Percentiles rank a stretch among this genome's conserved stretches.
These are phyloP conservation scores for Falco cherrug DNA, from an alignment of 2,797 vertebrate species.

Conservation along the genomic window DNA sequence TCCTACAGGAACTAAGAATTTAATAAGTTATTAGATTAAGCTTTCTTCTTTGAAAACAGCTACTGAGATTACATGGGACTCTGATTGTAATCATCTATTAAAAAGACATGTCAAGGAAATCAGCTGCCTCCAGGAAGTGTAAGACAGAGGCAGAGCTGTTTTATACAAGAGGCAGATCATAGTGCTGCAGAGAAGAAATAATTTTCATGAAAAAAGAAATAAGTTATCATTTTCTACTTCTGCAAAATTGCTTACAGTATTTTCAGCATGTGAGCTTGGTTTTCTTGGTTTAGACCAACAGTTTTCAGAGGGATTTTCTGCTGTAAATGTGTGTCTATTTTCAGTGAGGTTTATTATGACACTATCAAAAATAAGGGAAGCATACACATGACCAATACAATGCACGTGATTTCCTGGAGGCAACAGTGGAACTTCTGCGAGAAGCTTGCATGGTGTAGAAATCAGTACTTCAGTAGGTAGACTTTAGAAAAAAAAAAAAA, in stretches of 20 bases:
- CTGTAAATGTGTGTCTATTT: neutral
- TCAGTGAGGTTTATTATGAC: neutral
- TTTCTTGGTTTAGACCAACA: neutral
- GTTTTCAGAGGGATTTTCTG: neutral
- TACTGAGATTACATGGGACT: slow-evolving; percentile 4
- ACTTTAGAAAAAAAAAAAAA: neutral
- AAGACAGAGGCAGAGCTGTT: neutral
- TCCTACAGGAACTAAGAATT: neutral
- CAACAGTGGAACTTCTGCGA: neutral
- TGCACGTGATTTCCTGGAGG: neutral
- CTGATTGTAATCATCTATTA: slow-evolving; percentile 49
- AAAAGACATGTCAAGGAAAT: slow-evolving; percentile 42
- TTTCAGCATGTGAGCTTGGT: neutral
- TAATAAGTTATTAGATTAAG: slow-evolving; percentile 61
- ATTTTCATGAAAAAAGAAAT: neutral
- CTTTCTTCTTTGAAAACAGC: slow-evolving; percentile 48
- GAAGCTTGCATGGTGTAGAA: neutral
- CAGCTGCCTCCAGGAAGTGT: neutral
- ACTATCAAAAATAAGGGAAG: neutral
- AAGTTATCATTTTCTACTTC: neutral
- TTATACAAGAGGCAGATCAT: neutral
- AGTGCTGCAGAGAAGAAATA: neutral
- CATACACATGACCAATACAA: neutral
- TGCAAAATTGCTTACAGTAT: neutral
- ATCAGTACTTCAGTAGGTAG: neutral